Base-by-base conservation (phyloP, 2,797 vertebrate genomes). In the Rhinella marina region DNA sequence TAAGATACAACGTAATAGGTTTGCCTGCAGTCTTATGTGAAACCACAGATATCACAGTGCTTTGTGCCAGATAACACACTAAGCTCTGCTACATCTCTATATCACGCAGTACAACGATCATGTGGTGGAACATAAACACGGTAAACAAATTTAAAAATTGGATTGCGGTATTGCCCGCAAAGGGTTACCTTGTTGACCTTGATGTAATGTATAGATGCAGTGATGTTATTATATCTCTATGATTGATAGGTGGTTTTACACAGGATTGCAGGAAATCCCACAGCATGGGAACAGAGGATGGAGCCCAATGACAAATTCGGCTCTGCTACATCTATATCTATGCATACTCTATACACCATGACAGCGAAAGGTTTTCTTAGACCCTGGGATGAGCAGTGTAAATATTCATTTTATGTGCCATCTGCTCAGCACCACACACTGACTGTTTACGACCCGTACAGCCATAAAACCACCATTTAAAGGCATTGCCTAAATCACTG, bases 381-480 rank as follows among this genome's bases (percentile, higher is more conserved):
- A 27, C 21, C 41, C 50, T 17, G 13, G 13, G 50, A 72, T 48
- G 70, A 76, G 54, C 32, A 59, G 52, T 59, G 82, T 72, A 84
- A 84, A 76, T 57, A 75, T n/a, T 41, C 70, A 61, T 16, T 84
- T 62, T 50, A 76, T 76, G 56, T 25, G 29, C 82, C 82, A 84
- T 84, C 82, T 84, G 82, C 56, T 62, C 79, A 62, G 27, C 32
- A 1, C 10, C 25, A 68, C 25, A 29, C 10, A 27, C 10, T 68
- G 57, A 3, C 54, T n/a, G 25, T 84, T 84, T 84, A 84, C 56
- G 82, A 84, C 14, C 70, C 82, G 11, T 57, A 27, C 56, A 41
- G 70, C 56, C 68, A 59, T 84, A 73, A 32, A 70, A 32, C 19
- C 72, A 84, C 54, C 29, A 61, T 54, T 73, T 84, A 73, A 32